phyloP scores from a whole-genome alignment of 2,888 invertebrate genomes.

The Nysson spinosus region DNA sequence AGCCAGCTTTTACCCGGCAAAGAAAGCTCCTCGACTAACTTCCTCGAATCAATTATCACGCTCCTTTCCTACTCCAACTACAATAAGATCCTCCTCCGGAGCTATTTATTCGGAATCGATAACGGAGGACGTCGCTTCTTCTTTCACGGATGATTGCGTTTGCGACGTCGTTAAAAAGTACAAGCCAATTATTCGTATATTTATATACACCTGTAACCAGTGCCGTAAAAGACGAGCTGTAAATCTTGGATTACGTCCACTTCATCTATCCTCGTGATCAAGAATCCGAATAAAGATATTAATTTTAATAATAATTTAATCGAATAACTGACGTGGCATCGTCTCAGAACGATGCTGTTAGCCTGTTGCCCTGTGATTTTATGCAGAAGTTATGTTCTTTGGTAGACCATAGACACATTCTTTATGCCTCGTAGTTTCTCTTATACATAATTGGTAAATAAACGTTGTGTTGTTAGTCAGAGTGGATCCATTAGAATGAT shows the following conservation, averaged over 20 bases:
- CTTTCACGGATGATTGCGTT: background rate
- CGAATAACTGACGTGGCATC: background rate
- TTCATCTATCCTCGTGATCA: too few relatives aligned
- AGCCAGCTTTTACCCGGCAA: background rate
- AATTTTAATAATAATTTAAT: too few relatives aligned
- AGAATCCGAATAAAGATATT: too few relatives aligned
- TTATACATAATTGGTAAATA: too few relatives aligned
- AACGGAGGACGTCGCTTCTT: background rate
- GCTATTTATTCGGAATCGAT: conserved; percentile 37
- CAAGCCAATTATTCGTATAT: conserved; percentile 6
- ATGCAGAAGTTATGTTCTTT: too few relatives aligned
- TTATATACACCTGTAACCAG: background rate
- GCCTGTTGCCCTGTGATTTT: too few relatives aligned
- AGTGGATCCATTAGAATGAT: too few relatives aligned
- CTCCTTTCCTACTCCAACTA: too few relatives aligned
- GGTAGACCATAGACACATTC: too few relatives aligned
- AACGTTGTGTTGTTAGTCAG: too few relatives aligned
- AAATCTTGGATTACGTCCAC: too few relatives aligned
- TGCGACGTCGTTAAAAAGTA: background rate
- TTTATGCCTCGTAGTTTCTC: too few relatives aligned
- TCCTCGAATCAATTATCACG: conserved; percentile 42
- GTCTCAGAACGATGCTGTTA: background rate
- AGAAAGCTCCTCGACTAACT: conserved; percentile 22
- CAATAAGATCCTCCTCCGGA: conserved; percentile 7
- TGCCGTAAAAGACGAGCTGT: background rate